Base-by-base conservation (phyloP, 2,113 vertebrate genomes). In the Cyrtonyx montezumae region DNA sequence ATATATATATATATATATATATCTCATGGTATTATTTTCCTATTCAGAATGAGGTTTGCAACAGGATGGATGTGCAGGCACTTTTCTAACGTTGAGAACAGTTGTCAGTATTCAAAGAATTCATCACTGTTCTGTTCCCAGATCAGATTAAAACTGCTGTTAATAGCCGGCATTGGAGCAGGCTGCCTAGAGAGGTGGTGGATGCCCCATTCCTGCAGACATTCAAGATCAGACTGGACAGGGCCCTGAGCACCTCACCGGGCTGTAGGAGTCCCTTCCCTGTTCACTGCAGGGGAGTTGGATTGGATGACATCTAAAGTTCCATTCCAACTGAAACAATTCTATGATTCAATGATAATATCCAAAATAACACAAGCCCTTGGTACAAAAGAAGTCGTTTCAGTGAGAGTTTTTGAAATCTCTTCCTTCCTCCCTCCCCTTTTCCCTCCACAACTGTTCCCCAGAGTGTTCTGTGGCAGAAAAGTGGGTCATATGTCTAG, bases 401-500 rank as follows among this genome's bases (percentile, higher is more conserved):
- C 13, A 34, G 5, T 26, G 13, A 15, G 13, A 15, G 2, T 42
- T 86, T 80, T 48, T 32, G 28, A 84, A 51, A 77, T 18, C 9
- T 25, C 58, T 43, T 66, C 15, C 8, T 59, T 67, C 11, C 4
- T 8, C 18, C 3, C 14, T 25, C 45, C 36, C 58, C 11, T 7
- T 48, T 56, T 49, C 53, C 4, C 18, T 56, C 48, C 53, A 21
- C 13, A 79, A 59, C 68, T 53, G 14, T 58, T 66, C 19, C 16
- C 37, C 59, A 22, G 5, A 0, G 2, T 3, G 4, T 40, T 66
- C 43, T 66, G 34, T 51, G 32, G 36, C 23, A 79, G 55, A 84
- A 43, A 28, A 66, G 20, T 2, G 16, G 21, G 23, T 51, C 14
- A 42, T 13, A 3, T 0, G 1, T 4, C 36, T 15, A 49, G 23